phyloP scores from a whole-genome alignment of 2,797 vertebrate genomes.

The Smutsia temminckii region DNA sequence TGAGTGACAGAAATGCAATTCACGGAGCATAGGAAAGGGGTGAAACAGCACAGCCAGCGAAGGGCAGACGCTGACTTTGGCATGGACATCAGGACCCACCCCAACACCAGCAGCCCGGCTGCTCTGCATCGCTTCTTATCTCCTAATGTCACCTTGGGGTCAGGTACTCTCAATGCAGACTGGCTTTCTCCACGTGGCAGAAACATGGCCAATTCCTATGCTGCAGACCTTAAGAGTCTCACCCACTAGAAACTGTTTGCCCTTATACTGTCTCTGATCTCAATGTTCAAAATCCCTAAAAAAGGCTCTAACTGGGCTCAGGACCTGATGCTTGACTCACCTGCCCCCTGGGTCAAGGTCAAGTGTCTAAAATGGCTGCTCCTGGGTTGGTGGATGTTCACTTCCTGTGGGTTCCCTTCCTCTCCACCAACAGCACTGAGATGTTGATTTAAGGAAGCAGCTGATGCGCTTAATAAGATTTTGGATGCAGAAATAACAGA shows the following conservation, averaged over 20 bases:
- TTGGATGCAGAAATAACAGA: background rate
- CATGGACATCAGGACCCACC: fast-evolving
- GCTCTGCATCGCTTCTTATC: background rate
- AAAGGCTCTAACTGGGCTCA: background rate
- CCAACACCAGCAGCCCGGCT: background rate
- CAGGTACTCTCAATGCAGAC: background rate
- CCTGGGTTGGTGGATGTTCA: fast-evolving
- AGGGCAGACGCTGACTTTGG: background rate
- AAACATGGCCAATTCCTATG: background rate
- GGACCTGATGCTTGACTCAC: background rate
- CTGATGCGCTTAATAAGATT: background rate
- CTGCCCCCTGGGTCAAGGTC: background rate
- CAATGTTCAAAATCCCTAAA: background rate
- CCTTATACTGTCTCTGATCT: background rate
- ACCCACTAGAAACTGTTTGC: background rate
- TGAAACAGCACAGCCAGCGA: background rate
- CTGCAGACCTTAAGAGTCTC: background rate
- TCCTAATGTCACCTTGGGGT: background rate
- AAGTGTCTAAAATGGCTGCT: background rate
- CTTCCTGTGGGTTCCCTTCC: background rate
- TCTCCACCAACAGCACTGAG: background rate
- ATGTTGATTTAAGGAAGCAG: background rate
- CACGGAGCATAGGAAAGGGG: background rate
- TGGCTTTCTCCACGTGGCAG: background rate
- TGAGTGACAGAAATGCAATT: background rate